Evolutionary conservation across 2,888 invertebrate species (phyloP).

Genomic region (Leptinotarsa tumamoca): DNA sequence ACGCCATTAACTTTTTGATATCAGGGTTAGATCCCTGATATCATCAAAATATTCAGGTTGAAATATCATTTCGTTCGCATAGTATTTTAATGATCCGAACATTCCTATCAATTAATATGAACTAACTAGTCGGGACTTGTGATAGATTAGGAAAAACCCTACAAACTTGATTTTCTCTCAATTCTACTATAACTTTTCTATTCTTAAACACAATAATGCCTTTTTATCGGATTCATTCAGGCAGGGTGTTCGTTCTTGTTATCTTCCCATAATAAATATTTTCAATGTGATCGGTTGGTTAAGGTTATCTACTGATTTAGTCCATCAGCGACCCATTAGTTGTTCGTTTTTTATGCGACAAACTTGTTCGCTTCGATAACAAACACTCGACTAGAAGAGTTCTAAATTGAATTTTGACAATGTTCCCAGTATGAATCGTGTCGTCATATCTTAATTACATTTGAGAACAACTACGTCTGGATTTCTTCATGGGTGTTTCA

Average conservation of each 20-base stretch:
- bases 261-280: conserved; percentile 2
- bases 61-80: too few species aligned
- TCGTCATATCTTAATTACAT: conserved; percentile 12
- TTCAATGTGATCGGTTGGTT: neutral
- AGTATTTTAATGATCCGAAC: too few species aligned
- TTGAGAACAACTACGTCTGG: neutral
- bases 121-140: too few species aligned
- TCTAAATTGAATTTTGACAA: conserved; percentile 25
- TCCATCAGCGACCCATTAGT: conserved; percentile 24
- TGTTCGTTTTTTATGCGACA: conserved; percentile 33
- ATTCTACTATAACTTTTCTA: too few species aligned
- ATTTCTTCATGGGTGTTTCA: neutral
- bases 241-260: neutral
- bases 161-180: too few species aligned
- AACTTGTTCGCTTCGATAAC: conserved; percentile 35
- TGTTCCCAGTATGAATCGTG: neutral
- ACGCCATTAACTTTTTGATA: too few species aligned
- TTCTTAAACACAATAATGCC: neutral
- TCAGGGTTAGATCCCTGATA: too few species aligned
- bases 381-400: conserved; percentile 30
- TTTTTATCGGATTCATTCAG: neutral
- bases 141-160: too few species aligned
- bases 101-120: too few species aligned
- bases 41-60: too few species aligned
- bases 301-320: conserved; percentile 36